Base-by-base conservation (phyloP, 2,113 vertebrate genomes). In the Brachirus orientalis region DNA sequence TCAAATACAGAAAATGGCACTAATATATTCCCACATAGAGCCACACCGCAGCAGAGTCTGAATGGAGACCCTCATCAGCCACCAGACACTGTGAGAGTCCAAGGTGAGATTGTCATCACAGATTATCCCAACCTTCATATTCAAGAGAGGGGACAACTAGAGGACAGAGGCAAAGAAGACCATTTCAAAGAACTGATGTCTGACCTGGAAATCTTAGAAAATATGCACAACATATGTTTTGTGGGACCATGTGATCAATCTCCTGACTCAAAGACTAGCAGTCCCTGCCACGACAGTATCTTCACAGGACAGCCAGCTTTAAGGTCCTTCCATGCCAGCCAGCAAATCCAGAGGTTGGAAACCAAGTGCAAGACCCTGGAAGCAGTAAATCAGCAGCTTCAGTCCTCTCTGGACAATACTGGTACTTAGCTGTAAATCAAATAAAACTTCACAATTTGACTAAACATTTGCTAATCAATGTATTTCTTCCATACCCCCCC, bases 191-290 rank as follows among this genome's bases (percentile, higher is more conserved):
- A 80, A 18, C 61, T 70, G 7, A 59, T 83, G 59, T 86, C 77
- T 35, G 85, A 85, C 36, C 50, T 88, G 1, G 95, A 97, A 54
- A 94, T 94, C 70, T 89, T 95, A 20, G 95, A 96, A 75, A 96
- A 86, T 43, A 56, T 38, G 63, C 78, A 74, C 20, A 82, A 81
- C 35, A 59, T 55, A 56, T 77, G 63, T 69, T 69, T 72, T 37
- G 64, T 63, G 44, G 76, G 72, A 36, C 69, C 82, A 36, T 28
- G 47, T 12, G 71, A 82, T 48, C 41, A 19, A 36, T 77, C 74
- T 18, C 69, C 58, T 60, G 64, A 67, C 44, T 79, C 77, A 1
- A 81, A 73, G 69, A 80, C 48, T 62, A 73, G 67, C 58, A 79
- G 79, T 59, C 62, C 80, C 28, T 46, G 37, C 58, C 75, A 75